Percentiles rank a stretch among this genome's conserved stretches.
Conservation (phyloP, 2,797 vertebrate genomes). For the Remorina albescens region DNA sequence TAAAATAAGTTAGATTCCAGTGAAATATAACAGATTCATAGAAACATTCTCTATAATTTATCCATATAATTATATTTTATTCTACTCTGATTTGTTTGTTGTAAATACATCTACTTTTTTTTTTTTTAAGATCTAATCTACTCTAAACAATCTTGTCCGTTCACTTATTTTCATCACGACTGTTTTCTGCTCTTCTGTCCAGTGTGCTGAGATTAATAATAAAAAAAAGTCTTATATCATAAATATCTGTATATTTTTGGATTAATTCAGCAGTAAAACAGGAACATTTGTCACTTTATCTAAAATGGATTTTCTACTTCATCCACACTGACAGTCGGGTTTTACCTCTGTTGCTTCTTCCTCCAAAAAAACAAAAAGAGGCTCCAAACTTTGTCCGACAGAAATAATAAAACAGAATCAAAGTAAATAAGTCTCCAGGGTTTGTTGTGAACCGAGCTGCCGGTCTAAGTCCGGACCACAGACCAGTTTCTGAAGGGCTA, state of each 20-base stretch:
- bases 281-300: no score
- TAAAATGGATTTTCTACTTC: no score
- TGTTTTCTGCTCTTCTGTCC: neutral
- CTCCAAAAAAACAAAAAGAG: neutral
- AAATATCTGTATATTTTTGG: no score
- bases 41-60: neutral
- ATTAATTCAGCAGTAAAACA: no score
- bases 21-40: neutral
- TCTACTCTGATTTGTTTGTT: neutral
- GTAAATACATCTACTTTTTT: neutral
- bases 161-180: neutral
- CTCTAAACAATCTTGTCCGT: no score
- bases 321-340: neutral
- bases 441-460: neutral
- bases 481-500: slow-evolving; percentile 30
- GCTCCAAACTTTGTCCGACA: neutral
- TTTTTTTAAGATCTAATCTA: neutral
- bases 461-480: neutral
- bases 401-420: neutral
- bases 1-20: neutral
- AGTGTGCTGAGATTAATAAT: no score
- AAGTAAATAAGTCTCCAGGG: neutral
- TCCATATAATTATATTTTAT: neutral
- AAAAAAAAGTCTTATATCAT: no score
- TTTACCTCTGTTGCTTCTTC: slow-evolving; percentile 2